Evolutionary conservation across 1,140 invertebrate genomes (phyloP).

Genomic region (Stenopsyche tienmushanensis): DNA sequence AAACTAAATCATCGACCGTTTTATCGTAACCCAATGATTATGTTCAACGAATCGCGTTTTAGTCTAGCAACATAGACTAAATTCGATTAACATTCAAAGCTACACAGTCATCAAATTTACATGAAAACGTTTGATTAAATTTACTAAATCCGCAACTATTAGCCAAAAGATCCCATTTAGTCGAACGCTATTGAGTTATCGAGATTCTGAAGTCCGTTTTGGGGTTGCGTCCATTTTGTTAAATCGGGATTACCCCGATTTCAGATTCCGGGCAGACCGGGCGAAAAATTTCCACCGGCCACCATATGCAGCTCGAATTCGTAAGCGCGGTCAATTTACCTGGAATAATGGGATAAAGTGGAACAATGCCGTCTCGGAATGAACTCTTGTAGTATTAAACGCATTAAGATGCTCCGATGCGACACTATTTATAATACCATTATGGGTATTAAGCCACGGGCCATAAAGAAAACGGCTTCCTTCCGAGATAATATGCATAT

Average conservation of each 20-base stretch:
- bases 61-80: too few species aligned
- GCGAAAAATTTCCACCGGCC: too few species aligned
- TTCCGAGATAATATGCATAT: slow-evolving; percentile 3
- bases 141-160: too few species aligned
- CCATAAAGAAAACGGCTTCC: slow-evolving; percentile 19
- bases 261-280: not conserved
- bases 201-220: too few species aligned
- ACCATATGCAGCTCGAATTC: not conserved
- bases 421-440: slow-evolving; percentile 40
- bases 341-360: slow-evolving; percentile 20
- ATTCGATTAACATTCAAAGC: too few species aligned
- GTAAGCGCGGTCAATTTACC: slow-evolving; percentile 29
- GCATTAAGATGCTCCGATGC: slow-evolving; percentile 39
- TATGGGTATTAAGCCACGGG: slow-evolving; percentile 34
- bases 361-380: slow-evolving; percentile 4
- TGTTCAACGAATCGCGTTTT: too few species aligned
- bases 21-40: not conserved
- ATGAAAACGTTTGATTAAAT: too few species aligned
- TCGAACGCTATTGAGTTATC: too few species aligned
- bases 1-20: not conserved
- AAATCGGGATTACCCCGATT: not conserved
- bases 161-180: too few species aligned
- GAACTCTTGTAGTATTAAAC: slow-evolving; percentile 32
- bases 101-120: too few species aligned
- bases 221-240: too few species aligned